Evolutionary conservation across 2,797 vertebrate genomes (phyloP).

Genomic region (Nyctibius grandis): DNA sequence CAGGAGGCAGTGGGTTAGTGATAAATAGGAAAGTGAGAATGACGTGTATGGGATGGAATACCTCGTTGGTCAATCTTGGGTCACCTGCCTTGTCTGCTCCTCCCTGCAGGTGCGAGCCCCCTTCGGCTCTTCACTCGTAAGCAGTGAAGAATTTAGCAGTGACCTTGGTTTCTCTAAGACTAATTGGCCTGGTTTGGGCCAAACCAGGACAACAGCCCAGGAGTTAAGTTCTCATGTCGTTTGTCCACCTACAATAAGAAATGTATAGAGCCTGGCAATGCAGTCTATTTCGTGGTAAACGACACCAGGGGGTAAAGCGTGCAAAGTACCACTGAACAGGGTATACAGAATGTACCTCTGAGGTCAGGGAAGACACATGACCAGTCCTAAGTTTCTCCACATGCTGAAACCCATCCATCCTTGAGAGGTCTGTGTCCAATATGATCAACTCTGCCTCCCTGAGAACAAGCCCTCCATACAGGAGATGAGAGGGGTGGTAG

Average conservation of each 20-base stretch:
- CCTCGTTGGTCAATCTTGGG: too few species aligned
- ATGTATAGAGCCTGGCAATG: background rate
- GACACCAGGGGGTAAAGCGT: background rate
- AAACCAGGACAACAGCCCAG: too few species aligned
- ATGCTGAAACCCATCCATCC: background rate
- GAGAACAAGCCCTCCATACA: background rate
- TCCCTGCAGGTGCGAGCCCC: too few species aligned
- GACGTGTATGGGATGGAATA: too few species aligned
- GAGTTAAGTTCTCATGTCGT: background rate
- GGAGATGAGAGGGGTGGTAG: background rate
- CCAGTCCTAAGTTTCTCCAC: background rate
- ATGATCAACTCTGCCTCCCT: background rate
- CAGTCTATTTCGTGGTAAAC: background rate
- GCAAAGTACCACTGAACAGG: background rate
- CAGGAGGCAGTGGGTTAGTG: too few species aligned
- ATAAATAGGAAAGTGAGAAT: too few species aligned
- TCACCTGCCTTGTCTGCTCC: too few species aligned
- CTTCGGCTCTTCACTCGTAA: too few species aligned
- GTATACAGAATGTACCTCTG: background rate
- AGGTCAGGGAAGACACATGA: background rate
- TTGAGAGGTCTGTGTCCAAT: background rate
- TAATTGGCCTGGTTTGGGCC: too few species aligned
- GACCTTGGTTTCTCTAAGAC: too few species aligned
- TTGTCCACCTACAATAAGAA: background rate
- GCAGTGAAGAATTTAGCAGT: too few species aligned